These are phyloP conservation scores for Gracilinanus agilis DNA, from an alignment of 2,113 vertebrate genomes.

Conservation along the genomic window DNA sequence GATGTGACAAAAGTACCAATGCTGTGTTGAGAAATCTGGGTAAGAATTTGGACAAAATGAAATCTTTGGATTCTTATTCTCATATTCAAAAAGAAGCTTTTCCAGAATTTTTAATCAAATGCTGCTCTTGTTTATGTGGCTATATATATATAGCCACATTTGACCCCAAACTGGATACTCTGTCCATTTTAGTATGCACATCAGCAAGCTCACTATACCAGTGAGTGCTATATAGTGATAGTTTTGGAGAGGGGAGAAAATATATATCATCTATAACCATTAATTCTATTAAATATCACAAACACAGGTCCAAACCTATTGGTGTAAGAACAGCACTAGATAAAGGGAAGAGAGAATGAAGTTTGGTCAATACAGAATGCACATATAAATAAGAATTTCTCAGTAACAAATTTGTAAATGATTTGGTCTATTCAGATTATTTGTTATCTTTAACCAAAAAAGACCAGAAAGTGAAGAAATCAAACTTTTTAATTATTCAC, in stretches of 20 bases:
- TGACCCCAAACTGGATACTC: neutral
- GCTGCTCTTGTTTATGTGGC: neutral
- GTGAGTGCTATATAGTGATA: neutral
- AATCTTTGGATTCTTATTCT: rapidly evolving
- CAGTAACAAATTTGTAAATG: neutral
- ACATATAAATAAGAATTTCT: neutral
- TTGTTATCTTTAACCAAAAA: neutral
- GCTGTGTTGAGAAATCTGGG: rapidly evolving
- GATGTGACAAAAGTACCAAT: neutral
- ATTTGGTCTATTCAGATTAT: too few relatives aligned
- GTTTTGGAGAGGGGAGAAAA: neutral
- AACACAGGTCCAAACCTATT: too few relatives aligned
- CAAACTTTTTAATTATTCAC: neutral
- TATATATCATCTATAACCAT: neutral
- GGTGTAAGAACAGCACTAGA: neutral
- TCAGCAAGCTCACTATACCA: neutral
- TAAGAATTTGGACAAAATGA: neutral
- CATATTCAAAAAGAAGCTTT: neutral
- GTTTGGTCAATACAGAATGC: rapidly evolving
- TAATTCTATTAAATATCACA: neutral
- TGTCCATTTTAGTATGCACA: neutral
- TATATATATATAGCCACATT: too few relatives aligned
- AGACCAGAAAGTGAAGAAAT: neutral
- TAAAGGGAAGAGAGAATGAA: neutral
- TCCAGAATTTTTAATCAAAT: neutral